phyloP scores from a whole-genome alignment of 2,113 vertebrate genomes.

The Indicator maculatus region DNA sequence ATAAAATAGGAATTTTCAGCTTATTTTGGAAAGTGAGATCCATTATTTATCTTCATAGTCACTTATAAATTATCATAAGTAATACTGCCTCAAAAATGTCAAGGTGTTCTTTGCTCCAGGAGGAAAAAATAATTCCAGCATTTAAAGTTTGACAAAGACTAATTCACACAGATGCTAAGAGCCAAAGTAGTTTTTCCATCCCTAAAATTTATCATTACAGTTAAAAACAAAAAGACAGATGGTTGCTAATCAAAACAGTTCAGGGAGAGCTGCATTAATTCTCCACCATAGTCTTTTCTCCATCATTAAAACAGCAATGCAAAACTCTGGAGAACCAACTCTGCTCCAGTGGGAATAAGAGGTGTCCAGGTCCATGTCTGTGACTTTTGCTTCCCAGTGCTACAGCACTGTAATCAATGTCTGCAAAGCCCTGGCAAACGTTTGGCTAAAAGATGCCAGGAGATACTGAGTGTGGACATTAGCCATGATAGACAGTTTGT shows the following conservation, averaged over 20 bases:
- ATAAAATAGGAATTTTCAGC: conserved; percentile 36
- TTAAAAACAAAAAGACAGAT: background rate
- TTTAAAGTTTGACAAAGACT: background rate
- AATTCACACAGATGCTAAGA: background rate
- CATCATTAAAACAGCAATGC: background rate
- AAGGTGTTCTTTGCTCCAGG: background rate
- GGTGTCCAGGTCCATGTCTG: rapidly evolving
- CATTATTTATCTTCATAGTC: conserved; percentile 40
- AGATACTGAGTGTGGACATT: background rate
- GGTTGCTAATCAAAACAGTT: background rate
- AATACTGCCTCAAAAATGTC: conserved; percentile 20
- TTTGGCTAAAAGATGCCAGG: background rate
- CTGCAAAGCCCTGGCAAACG: background rate
- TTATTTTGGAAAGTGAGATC: conserved; percentile 33
- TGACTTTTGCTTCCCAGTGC: background rate
- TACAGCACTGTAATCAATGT: background rate
- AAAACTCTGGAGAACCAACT: background rate
- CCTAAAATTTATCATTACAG: background rate
- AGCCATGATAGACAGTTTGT: background rate
- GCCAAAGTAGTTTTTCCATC: background rate
- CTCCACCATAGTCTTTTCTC: background rate
- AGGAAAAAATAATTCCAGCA: background rate
- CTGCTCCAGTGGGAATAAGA: background rate
- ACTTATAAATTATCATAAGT: conserved; percentile 31
- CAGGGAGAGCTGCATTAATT: background rate